These are phyloP conservation scores for Axis porcinus DNA, from an alignment of 2,113 vertebrate species.

Conservation along the genomic window DNA sequence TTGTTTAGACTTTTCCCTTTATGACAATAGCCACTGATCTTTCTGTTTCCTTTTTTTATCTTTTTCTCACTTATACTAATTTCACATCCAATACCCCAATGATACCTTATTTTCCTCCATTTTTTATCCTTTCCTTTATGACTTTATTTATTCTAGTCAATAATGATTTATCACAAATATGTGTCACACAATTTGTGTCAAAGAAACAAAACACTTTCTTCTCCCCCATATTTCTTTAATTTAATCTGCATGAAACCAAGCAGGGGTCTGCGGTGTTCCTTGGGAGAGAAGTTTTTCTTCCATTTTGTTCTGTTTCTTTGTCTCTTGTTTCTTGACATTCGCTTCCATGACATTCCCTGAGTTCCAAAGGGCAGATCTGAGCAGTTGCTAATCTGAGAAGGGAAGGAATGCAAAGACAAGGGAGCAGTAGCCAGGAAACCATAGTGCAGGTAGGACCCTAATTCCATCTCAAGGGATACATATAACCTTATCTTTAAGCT, in stretches of 20 bases:
- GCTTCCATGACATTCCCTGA: background rate
- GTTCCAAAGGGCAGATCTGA: background rate
- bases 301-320: background rate
- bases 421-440: background rate
- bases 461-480: background rate
- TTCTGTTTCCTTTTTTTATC: background rate
- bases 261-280: background rate
- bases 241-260: background rate
- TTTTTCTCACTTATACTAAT: background rate
- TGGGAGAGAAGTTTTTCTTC: background rate
- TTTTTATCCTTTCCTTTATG: background rate
- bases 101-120: background rate
- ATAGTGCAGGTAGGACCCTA: accelerated
- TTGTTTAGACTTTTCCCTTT: background rate
- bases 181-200: background rate
- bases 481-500: background rate
- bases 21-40: background rate
- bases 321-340: background rate
- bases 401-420: background rate
- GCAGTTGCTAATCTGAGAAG: background rate
- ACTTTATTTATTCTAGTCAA: background rate
- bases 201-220: background rate
- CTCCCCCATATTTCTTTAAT: background rate
- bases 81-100: background rate
- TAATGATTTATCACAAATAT: background rate